Evolutionary conservation across 2,113 vertebrate species (phyloP).

Genomic region (Rhinoptilus africanus): DNA sequence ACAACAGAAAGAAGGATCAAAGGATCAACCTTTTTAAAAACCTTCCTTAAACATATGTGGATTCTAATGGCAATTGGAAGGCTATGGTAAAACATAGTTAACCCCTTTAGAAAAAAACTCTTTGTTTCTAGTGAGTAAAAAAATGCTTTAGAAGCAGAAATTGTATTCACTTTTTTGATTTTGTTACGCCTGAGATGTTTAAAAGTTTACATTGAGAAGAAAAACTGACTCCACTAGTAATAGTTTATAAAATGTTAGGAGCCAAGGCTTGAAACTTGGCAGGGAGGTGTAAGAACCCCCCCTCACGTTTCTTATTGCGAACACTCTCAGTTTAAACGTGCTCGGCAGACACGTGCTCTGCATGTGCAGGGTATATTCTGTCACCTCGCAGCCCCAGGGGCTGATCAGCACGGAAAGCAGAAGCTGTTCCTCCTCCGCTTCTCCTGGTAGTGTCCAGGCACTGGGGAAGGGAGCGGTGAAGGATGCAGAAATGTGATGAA

Average conservation of each 20-base stretch:
- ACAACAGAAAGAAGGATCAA: not conserved
- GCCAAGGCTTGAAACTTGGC: not conserved
- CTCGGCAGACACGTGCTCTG: not conserved
- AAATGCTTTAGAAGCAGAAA: not conserved
- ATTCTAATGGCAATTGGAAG: not conserved
- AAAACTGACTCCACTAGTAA: not conserved
- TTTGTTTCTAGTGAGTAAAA: not conserved
- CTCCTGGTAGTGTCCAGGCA: not conserved
- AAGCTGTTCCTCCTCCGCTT: not conserved
- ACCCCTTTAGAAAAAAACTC: not conserved
- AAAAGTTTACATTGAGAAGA: not conserved
- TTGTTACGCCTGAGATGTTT: not conserved
- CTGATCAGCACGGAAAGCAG: not conserved
- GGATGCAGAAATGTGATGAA: not conserved
- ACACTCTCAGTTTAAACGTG: rapidly evolving
- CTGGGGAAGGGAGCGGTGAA: not conserved
- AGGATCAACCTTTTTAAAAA: not conserved
- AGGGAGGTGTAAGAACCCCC: not conserved
- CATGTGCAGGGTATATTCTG: not conserved
- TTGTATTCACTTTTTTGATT: not conserved
- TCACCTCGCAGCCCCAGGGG: not conserved
- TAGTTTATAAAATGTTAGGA: not conserved
- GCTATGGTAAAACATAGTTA: not conserved
- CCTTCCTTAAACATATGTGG: not conserved
- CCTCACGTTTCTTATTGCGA: not conserved